Conservation (phyloP, 2,888 invertebrate genomes). For the Halictus quadricinctus region DNA sequence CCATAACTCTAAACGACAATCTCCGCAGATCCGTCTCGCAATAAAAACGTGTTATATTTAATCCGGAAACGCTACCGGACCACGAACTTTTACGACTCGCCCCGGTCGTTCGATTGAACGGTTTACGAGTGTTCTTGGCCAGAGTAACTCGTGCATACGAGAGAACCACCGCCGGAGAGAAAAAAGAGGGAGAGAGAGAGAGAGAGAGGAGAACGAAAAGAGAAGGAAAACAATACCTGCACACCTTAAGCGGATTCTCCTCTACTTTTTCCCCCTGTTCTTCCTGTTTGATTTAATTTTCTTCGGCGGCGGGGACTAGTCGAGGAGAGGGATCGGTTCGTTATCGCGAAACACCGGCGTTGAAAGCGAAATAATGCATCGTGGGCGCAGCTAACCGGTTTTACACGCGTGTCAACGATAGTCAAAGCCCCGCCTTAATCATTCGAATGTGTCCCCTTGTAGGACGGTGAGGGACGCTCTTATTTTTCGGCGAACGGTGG, state of each 20-base stretch:
- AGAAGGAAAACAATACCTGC: neutral
- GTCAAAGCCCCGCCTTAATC: slow-evolving; percentile 58
- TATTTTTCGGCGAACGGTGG: slow-evolving; percentile 17
- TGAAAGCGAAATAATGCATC: slow-evolving; percentile 60
- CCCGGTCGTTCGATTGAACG: slow-evolving; percentile 65
- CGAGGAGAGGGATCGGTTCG: slow-evolving; percentile 50
- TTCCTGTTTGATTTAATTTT: slow-evolving; percentile 30
- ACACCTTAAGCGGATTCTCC: neutral
- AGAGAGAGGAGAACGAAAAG: neutral
- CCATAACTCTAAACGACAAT: slow-evolving; percentile 1
- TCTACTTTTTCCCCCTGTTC: slow-evolving; percentile 10
- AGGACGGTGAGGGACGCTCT: slow-evolving; percentile 6
- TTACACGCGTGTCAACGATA: slow-evolving; percentile 64
- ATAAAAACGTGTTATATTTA: slow-evolving; percentile 67
- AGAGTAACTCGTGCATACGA: slow-evolving; percentile 6
- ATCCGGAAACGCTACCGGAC: slow-evolving; percentile 63
- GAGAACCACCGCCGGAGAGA: neutral
- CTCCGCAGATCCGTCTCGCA: slow-evolving; percentile 3
- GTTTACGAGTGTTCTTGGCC: slow-evolving; percentile 40
- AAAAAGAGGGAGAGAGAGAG: neutral
- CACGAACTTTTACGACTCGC: slow-evolving; percentile 64
- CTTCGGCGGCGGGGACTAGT: neutral
- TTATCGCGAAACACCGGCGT: slow-evolving; percentile 65
- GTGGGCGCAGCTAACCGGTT: slow-evolving; percentile 64
- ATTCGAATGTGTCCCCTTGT: slow-evolving; percentile 40